Percentiles rank a stretch among this genome's conserved stretches.
Conservation (phyloP, 2,113 vertebrate species). For the Cavia aperea region DNA sequence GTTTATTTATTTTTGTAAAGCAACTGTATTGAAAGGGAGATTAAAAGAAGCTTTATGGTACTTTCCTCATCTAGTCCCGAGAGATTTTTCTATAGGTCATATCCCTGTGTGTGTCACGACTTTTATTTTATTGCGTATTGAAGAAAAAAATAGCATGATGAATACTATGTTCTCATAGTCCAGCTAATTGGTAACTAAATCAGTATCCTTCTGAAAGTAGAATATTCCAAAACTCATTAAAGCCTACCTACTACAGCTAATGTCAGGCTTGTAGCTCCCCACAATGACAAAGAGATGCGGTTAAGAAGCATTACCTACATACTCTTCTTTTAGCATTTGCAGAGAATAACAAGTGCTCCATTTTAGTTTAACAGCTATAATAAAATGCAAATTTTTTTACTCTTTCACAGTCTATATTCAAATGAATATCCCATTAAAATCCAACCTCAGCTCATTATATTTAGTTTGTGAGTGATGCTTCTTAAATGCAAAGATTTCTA, state of each 20-base stretch:
- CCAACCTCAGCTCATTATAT: conserved; percentile 60
- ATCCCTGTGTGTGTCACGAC: conserved; percentile 28
- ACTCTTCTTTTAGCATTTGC: conserved; percentile 49
- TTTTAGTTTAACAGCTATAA: conserved; percentile 63
- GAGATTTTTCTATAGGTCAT: conserved; percentile 33
- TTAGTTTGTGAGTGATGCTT: conserved; percentile 69
- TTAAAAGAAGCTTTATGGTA: background rate
- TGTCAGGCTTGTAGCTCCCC: conserved; percentile 48
- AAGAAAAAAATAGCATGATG: background rate
- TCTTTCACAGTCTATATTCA: conserved; percentile 63
- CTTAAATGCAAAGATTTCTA: conserved; percentile 64
- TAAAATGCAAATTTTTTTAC: conserved; percentile 64
- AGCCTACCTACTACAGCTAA: conserved; percentile 53
- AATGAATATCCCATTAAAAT: conserved; percentile 70
- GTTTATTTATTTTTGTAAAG: background rate
- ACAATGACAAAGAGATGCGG: conserved; percentile 50
- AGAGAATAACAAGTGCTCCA: conserved; percentile 61
- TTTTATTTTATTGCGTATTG: conserved; percentile 35
- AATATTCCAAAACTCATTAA: conserved; percentile 64
- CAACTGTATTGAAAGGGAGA: background rate
- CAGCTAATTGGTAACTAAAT: conserved; percentile 66
- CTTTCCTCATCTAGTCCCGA: background rate
- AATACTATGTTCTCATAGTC: conserved; percentile 51
- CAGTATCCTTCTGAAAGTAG: conserved; percentile 53
- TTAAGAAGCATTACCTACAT: conserved; percentile 68